Evolutionary conservation across 2,113 vertebrate genomes (phyloP), one percentile per base, ranked within the genome.

Genomic region (Eurystomus gularis): DNA sequence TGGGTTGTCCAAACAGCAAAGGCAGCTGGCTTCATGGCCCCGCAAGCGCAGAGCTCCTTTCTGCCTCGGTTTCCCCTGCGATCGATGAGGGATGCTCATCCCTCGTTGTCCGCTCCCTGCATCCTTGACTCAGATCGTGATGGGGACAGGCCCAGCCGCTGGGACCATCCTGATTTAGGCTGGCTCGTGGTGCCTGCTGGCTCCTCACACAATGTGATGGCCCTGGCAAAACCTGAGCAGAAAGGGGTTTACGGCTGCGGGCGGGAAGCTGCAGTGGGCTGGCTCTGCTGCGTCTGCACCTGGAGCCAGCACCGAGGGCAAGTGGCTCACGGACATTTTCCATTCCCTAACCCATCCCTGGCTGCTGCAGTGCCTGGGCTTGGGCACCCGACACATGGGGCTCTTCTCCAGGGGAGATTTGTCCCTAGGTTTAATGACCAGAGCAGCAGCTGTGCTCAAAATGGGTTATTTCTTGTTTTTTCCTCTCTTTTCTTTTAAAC

Each of bases 361-460:
- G 71, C 88, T 57, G 69, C 60, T 1, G 2, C 57, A 33, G 44
- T 0, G n/a, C 87, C 85, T 69, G 52, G 54, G 17, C 85, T 71
- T 1, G 1, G 49, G n/a, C 75, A 55, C 64, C 29, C 40, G 3
- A 3, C 4, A 4, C 35, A 1, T 0, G 26, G 24, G 55, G 31
- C 87, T 52, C 37, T 35, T 29, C 73, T 84, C 84, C 79, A 37
- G 42, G 66, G 82, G 72, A 82, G 17, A 5, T 61, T 71, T 94
- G 46, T 80, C 88, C 18, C 0, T 15, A 18, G 51, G 37, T 91
- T 93, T 94, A 81, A 88, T 2, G 10, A 44, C 70, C 58, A 15
- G 82, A 92, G 71, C 87, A 88, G 90, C 52, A 82, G 70, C 85
- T 92, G 66, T 24, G 78, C 87, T 90, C 72, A 40, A 48, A 95